A percentile compares a stretch with the other conserved stretches of the same genome.
These are phyloP conservation scores for Cyphomyrmex costatus DNA, from an alignment of 1,140 invertebrate genomes.

Conservation along the genomic window DNA sequence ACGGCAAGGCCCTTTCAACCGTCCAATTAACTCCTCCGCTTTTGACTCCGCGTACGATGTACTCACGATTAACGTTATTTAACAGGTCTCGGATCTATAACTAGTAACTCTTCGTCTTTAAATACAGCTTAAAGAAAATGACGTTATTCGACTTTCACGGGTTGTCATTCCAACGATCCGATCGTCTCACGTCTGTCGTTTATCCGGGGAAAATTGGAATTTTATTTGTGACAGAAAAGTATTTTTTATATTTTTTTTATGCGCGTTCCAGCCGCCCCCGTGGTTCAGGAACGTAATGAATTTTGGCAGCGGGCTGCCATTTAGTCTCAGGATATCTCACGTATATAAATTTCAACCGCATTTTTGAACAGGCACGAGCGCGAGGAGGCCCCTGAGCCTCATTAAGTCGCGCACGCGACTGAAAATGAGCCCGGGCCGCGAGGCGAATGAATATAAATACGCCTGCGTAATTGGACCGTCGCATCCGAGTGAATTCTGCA, in stretches of 20 bases:
- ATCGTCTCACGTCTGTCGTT: background rate
- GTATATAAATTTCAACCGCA: conserved; percentile 60
- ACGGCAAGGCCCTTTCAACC: conserved; percentile 35
- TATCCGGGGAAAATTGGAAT: background rate
- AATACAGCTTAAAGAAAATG: background rate
- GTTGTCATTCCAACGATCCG: background rate
- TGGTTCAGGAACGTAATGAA: background rate
- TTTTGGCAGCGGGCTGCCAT: background rate
- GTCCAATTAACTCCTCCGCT: conserved; percentile 53
- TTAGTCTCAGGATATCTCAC: background rate
- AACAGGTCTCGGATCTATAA: conserved; percentile 1
- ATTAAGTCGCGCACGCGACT: conserved; percentile 70
- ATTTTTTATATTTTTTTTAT: background rate
- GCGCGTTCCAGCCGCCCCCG: background rate
- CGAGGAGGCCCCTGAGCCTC: conserved; percentile 2
- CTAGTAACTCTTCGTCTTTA: background rate
- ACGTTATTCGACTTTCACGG: background rate
- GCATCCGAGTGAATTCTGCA: conserved; percentile 46
- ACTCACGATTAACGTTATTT: conserved; percentile 55
- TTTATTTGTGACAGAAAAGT: background rate
- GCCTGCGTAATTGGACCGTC: conserved; percentile 69
- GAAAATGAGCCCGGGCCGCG: conserved; percentile 57
- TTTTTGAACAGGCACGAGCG: conserved; percentile 46
- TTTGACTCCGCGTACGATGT: conserved; percentile 7
- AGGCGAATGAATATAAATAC: conserved; percentile 72